Evolutionary conservation across 2,888 invertebrate genomes (phyloP), one percentile per base, ranked within the genome.

Genomic region (Drosophila testacea): DNA sequence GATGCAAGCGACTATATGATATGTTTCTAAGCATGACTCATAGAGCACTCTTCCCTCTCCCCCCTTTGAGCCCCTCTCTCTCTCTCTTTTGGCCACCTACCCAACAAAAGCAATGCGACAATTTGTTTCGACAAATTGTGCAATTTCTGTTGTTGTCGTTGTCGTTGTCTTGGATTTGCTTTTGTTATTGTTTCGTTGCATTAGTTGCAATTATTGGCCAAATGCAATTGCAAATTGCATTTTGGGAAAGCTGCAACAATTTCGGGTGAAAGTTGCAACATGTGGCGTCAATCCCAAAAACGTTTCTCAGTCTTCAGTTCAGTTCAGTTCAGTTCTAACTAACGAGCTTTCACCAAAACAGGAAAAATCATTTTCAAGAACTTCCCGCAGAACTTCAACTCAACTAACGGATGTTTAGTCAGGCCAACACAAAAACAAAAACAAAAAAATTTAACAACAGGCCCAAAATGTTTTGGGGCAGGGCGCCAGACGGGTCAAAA

Each of bases 161-260:
- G 50, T 59, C 57, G 52, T 69, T 77, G 61, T 62, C 63, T 63
- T 63, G 66, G 70, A 44, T 59, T 57, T 60, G 51, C 62, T 64
- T 57, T 68, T 78, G 69, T 64, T 72, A 64, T 68, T 72, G 75
- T 72, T 69, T 69, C 61, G 67, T 72, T 73, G 71, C 76, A 83
- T 79, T 83, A 72, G 82, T 73, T 87, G 84, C 87, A 85, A 80
- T 85, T 77, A 87, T 85, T 87, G 86, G 82, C 82, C 71, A 79
- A 85, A 80, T 72, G 51, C 82, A 82, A 84, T 85, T 87, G 84
- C 82, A 80, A 84, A 86, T 86, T 83, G 81, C 81, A 83, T 77
- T 83, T 80, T 59, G 80, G 66, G 71, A 83, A 83, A 85, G 79
- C 77, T 51, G 60, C 50, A 48, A 55, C 63, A 56, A 69, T 66